Base-by-base conservation (phyloP, 2,113 vertebrate species). In the Oryzias melastigma region DNA sequence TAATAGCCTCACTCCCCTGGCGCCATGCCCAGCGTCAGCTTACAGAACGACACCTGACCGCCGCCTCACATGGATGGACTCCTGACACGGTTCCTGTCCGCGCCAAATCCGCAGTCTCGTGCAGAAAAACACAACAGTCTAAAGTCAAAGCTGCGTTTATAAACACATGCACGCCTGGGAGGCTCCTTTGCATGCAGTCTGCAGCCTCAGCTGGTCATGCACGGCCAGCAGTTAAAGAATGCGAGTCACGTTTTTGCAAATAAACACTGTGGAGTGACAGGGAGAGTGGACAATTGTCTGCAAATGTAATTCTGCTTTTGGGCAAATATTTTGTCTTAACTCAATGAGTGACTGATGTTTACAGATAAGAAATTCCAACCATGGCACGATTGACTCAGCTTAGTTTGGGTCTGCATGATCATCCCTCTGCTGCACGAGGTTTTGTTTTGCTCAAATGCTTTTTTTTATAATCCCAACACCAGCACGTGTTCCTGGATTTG, bases 11-110 rank as follows among this genome's bases (percentile, higher is more conserved):
- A 77, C 86, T 89, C 72, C 81, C 73, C 65, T 86, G 89, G 89
- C 89, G 80, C 62, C 35, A 65, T 78, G 88, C 88, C 88, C 80
- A 77, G 70, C 75, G 73, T 83, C 83, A 72, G 80, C 81, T 29
- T 81, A 71, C 83, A 58, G 82, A 83, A 70, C 77, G 81, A 91
- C 91, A 91, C 90, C 91, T 92, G 91, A 92, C 91, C 88, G 82
- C 68, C 58, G 80, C 75, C 89, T 92, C 90, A 92, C 91, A 91
- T 92, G 91, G 86, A 72, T 79, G 91, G 85, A 83, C 86, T 90
- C 63, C 86, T 90, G 85, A 90, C 87, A 90, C 86, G 82, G 84
- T 87, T 81, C 77, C 83, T 77, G 71, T 19, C 75, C 67, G 41
- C 68, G 79, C 62, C 54, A 82, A 88, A 86, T 83, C 87, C 83